A percentile compares a stretch with the other conserved stretches of the same genome.
These are phyloP conservation scores for Lasioglossum morio DNA, from an alignment of 2,888 invertebrate genomes.

Conservation along the genomic window DNA sequence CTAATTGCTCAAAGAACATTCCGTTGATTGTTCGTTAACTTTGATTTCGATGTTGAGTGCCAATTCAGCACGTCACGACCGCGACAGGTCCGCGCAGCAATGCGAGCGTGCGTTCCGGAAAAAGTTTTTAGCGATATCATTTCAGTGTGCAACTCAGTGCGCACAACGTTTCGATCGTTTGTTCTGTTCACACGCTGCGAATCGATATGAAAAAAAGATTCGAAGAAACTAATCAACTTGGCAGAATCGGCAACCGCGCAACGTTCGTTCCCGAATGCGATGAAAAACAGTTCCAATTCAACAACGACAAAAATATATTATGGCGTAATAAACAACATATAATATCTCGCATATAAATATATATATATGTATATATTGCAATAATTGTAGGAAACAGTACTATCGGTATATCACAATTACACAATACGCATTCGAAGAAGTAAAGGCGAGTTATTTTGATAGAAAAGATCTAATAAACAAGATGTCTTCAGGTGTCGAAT, in stretches of 20 bases:
- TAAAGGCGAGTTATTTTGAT: slow-evolving; percentile 48
- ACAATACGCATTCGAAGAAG: slow-evolving; percentile 42
- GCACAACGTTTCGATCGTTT: neutral
- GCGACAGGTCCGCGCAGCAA: neutral
- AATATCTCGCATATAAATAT: slow-evolving; percentile 45
- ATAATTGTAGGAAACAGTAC: slow-evolving; percentile 57
- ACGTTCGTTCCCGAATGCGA: slow-evolving; percentile 19
- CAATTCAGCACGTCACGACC: neutral
- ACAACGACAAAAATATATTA: slow-evolving; percentile 52
- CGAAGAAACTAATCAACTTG: neutral
- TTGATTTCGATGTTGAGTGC: neutral
- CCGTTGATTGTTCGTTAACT: slow-evolving; percentile 5
- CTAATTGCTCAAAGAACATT: slow-evolving; percentile 56
- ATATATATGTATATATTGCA: slow-evolving; percentile 20
- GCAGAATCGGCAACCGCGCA: neutral
- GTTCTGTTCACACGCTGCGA: slow-evolving; percentile 2
- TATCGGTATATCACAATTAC: slow-evolving; percentile 55
- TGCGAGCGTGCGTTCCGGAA: neutral
- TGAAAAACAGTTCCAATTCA: slow-evolving; percentile 31
- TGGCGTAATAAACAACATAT: slow-evolving; percentile 55
- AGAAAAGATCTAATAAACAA: neutral
- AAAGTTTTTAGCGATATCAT: slow-evolving; percentile 27
- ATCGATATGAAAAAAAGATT: neutral
- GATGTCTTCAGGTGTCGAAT: neutral
- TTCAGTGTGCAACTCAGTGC: slow-evolving; percentile 16